Evolutionary conservation across 2,113 vertebrate genomes (phyloP).

Genomic region (Acanthochromis polyacanthus): DNA sequence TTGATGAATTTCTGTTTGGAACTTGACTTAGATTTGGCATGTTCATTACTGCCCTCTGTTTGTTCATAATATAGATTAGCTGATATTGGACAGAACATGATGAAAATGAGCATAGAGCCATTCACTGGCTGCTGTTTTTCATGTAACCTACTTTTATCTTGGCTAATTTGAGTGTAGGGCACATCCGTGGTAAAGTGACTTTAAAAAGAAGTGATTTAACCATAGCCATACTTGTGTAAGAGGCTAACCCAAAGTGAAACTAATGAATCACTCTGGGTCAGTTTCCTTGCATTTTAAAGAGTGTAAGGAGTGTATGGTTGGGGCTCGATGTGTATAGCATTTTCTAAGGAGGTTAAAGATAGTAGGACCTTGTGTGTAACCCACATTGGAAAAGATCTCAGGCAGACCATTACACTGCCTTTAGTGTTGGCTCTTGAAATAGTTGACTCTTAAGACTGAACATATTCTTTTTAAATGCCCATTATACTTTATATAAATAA

Average conservation of each 20-base stretch:
- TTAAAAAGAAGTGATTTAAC: constrained; percentile 43
- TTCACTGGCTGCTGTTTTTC: constrained; percentile 41
- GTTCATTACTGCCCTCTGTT: constrained; percentile 67
- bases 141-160: constrained; percentile 66
- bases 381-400: constrained; percentile 28
- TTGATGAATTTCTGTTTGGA: constrained; percentile 77
- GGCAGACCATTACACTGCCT: background rate
- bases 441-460: background rate
- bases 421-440: no score
- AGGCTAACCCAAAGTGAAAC: constrained; percentile 25
- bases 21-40: constrained; percentile 61
- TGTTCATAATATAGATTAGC: constrained; percentile 64
- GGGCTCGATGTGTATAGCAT: background rate
- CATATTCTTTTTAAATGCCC: constrained; percentile 8
- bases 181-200: constrained; percentile 31
- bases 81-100: constrained; percentile 46
- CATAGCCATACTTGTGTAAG: background rate
- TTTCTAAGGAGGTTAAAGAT: constrained; percentile 32
- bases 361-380: constrained; percentile 23
- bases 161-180: constrained; percentile 52
- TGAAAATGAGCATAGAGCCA: constrained; percentile 16
- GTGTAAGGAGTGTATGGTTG: constrained; percentile 4
- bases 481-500: no score
- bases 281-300: background rate
- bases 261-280: background rate